Base-by-base conservation (phyloP, 2,797 vertebrate species). In the Meriones psammophilus region DNA sequence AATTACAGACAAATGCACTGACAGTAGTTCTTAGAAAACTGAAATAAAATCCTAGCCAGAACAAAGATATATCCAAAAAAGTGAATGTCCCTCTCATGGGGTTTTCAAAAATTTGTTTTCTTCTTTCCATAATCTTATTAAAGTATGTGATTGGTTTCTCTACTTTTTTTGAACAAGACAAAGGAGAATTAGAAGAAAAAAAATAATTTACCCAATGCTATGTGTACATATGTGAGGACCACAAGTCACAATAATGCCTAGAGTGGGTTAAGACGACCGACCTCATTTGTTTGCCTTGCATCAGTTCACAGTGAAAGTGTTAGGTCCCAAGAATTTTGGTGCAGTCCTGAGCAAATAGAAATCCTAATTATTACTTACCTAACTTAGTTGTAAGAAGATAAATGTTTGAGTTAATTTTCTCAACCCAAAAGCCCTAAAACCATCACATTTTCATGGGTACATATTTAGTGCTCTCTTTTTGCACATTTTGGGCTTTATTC, bases 21-120 rank as follows among this genome's bases (percentile, higher is more conserved):
- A 84, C 62, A 68, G 94, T 13, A 93, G 46, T 93, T 94, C 80
- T 83, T 94, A 83, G 5, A 80, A 66, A 94, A 95, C 5, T 15
- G 69, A 36, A 91, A 76, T 30, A 50, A 24, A 54, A 56, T 3
- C 56, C 56, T 5, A 58, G 84, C 0, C 14, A 83, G 4, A 50
- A 80, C 3, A 26, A 46, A 8, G 1, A 87, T 36, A 56, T 1
- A 89, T 28, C 30, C 28, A n/a, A 86, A 88, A 36, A 89, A 39
- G 0, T 36, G 8, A 92, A 76, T 81, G 13, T 86, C 28, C 39
- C 3, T 77, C 26, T 64, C 33, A 58, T 71, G 39, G 5, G 30
- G 69, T 96, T 94, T 92, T 87, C 80, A 94, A 85, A 86, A 85
- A 33, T 68, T 50, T 73, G 36, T 42, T n/a, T 83, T 73, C 10